Percentiles rank a stretch among this genome's conserved stretches.
Conservation (phyloP, 2,797 vertebrate genomes). For the Babyrousa celebensis region DNA sequence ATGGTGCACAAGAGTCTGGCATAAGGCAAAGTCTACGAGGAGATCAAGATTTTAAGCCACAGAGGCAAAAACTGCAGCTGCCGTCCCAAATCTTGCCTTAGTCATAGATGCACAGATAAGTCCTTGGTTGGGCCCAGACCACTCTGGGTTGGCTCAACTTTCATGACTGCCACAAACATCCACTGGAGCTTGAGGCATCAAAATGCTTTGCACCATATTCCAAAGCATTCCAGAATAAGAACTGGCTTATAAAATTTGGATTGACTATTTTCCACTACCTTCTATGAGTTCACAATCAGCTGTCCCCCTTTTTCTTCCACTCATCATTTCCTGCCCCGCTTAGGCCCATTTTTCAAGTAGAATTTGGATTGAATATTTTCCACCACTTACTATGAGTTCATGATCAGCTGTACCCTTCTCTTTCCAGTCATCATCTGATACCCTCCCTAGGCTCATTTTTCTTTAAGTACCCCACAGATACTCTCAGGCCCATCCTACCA, state of each 20-base stretch:
- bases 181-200: neutral
- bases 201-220: neutral
- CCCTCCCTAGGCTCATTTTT: neutral
- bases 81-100: neutral
- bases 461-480: neutral
- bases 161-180: neutral
- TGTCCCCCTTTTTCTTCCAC: neutral
- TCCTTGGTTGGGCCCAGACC: neutral
- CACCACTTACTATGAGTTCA: neutral
- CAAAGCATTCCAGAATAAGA: neutral
- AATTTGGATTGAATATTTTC: neutral
- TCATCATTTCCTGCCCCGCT: too few relatives aligned
- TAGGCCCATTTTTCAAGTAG: neutral
- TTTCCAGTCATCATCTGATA: neutral
- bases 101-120: neutral
- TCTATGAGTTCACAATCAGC: neutral
- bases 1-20: neutral
- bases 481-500: neutral
- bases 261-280: neutral
- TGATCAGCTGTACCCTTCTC: neutral
- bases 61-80: neutral
- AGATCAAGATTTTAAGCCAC: neutral
- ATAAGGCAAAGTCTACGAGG: neutral
- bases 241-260: neutral
- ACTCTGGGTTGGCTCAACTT: neutral